These are phyloP conservation scores for Dinomys branickii DNA, from an alignment of 2,113 vertebrate genomes.

Conservation along the genomic window DNA sequence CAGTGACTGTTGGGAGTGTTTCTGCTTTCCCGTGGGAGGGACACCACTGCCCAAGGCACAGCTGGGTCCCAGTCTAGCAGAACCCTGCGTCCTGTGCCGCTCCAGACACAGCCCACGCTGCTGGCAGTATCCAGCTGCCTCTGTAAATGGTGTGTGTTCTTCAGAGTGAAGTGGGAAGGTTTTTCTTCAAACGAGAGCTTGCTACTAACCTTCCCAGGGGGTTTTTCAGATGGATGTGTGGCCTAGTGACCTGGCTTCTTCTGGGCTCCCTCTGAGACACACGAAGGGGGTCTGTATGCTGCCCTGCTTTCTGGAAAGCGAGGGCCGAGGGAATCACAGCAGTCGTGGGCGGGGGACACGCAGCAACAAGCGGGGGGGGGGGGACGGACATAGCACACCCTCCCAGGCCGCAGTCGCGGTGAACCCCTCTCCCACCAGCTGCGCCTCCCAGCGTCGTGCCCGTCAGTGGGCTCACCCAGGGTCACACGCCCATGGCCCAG, in stretches of 20 bases:
- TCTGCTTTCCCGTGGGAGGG: too few species aligned
- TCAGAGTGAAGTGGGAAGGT: not conserved
- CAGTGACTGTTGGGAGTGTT: not conserved
- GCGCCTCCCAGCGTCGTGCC: too few species aligned
- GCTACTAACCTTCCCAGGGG: not conserved
- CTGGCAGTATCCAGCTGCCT: not conserved
- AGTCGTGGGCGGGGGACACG: too few species aligned
- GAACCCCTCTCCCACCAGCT: too few species aligned
- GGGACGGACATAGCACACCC: too few species aligned
- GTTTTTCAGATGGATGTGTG: too few species aligned
- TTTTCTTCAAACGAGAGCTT: not conserved
- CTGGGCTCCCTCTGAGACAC: not conserved
- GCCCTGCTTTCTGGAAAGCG: not conserved
- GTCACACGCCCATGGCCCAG: too few species aligned
- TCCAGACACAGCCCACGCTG: accelerated
- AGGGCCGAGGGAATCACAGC: not conserved
- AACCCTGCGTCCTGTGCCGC: not conserved
- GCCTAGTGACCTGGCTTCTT: not conserved
- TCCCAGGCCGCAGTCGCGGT: too few species aligned
- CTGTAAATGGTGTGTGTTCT: too few species aligned
- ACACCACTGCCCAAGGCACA: not conserved
- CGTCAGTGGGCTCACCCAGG: not conserved
- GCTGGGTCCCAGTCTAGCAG: not conserved
- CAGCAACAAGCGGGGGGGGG: too few species aligned
- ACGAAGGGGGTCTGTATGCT: not conserved